Conservation (phyloP, 2,113 vertebrate genomes). For the Protobothrops mucrosquamatus region DNA sequence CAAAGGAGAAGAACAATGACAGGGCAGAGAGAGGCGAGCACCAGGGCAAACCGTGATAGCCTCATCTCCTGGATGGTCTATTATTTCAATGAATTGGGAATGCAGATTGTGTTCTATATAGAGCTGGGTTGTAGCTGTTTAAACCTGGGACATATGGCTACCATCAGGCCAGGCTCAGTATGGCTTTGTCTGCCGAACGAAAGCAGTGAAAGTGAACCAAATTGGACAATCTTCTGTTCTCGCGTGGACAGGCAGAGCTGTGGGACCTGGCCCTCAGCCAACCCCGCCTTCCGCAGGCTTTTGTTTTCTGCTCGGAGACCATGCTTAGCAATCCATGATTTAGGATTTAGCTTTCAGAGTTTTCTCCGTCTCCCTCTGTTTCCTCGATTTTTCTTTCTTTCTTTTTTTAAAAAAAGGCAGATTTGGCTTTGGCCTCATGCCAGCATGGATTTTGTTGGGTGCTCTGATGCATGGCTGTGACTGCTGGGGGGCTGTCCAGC, state of each 20-base stretch:
- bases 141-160: constrained; percentile 1
- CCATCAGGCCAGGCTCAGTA: constrained; percentile 9
- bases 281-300: constrained; percentile 39
- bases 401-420: constrained; percentile 13
- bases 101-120: background rate
- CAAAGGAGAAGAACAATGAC: background rate
- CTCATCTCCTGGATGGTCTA: too few species aligned
- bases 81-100: background rate
- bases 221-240: constrained; percentile 28
- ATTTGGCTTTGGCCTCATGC: background rate
- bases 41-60: background rate
- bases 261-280: constrained; percentile 60
- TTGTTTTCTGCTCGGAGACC: constrained; percentile 62
- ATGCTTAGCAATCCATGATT: constrained; percentile 66
- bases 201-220: constrained; percentile 38
- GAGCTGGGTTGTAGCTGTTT: background rate
- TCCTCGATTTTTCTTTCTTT: background rate
- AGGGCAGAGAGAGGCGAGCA: too few species aligned
- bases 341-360: constrained; percentile 62
- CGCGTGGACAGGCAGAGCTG: background rate
- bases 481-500: constrained; percentile 24
- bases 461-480: constrained; percentile 52
- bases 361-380: background rate
- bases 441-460: constrained; percentile 5
- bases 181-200: constrained; percentile 29